These are phyloP conservation scores for Cavia porcellus DNA, from an alignment of 2,113 vertebrate genomes.

Conservation along the genomic window DNA sequence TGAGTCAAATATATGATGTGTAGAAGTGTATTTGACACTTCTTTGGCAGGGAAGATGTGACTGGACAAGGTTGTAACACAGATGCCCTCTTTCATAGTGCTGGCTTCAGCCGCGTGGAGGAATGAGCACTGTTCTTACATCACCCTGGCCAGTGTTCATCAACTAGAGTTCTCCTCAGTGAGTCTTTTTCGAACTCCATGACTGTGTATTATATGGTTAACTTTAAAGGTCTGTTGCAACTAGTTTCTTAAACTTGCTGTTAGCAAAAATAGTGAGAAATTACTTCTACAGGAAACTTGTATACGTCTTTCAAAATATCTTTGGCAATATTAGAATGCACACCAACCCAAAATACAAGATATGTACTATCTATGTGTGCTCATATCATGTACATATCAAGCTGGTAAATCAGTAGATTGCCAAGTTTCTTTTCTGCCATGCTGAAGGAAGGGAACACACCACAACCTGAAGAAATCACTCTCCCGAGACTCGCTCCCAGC, in stretches of 20 bases:
- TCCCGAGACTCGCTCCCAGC: background rate
- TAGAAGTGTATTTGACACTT: background rate
- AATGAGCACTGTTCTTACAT: background rate
- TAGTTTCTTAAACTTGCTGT: background rate
- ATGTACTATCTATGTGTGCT: background rate
- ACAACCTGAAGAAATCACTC: background rate
- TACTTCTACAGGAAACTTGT: background rate
- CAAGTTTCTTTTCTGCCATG: background rate
- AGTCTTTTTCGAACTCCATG: background rate
- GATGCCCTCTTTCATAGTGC: background rate
- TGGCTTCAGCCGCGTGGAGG: background rate
- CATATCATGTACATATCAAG: background rate
- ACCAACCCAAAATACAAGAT: background rate
- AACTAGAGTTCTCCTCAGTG: background rate
- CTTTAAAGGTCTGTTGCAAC: background rate
- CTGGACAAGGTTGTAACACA: background rate
- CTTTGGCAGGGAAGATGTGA: rapidly evolving
- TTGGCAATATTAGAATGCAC: background rate
- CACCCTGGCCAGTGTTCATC: background rate
- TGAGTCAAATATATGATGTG: background rate
- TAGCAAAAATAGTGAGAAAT: background rate
- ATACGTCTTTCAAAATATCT: conserved; percentile 1
- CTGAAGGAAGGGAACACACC: background rate
- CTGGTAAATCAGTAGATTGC: background rate
- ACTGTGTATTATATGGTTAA: background rate